Base-by-base conservation (phyloP, 2,888 invertebrate species). In the Melieria picta region DNA sequence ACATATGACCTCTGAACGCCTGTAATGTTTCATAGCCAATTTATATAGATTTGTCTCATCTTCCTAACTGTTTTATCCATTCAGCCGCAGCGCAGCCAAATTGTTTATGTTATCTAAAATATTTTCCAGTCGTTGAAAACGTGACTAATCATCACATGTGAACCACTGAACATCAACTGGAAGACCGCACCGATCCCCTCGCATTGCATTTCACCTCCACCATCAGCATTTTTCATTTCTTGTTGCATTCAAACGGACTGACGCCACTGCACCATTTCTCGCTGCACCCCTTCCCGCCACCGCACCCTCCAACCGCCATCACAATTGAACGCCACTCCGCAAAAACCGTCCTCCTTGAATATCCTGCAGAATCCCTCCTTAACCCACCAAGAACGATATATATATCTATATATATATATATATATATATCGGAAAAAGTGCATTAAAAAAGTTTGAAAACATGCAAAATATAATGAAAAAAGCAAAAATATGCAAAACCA, bases 301-400 rank as follows among this genome's bases (percentile, higher is more conserved):
- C 30, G 30, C 30, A 30, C 30, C 30, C 30, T 30, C 30, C 30
- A 30, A 30, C 30, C 30, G 30, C 30, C 61, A 30, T 55, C 11
- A 65, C 42, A 48, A 47, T 48, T 57, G 81, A 80, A 80, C 81
- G 81, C 78, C 81, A 78, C 78, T 30, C 30, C 30, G 67, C 76
- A 78, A 76, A 79, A 80, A 81, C 64, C 63, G 58, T 47, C 72
- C 69, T 71, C 75, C 75, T 71, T 67, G 60, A 61, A 72, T 57
- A 77, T 77, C 77, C 77, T 75, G 72, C 77, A 71, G 75, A 79
- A 74, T 78, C 77, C 83, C 81, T 83, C 84, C 84, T 85, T 85
- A 85, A 83, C 82, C 83, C 81, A 80, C 75, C 57, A 73, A 77
- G 81, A 81, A 79, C 75, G 77, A 71, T 65, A 70, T 70, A 7